Percentiles rank a stretch among this genome's conserved stretches.
These are phyloP conservation scores for Dascillus cervinus DNA, from an alignment of 2,888 invertebrate genomes.

Conservation along the genomic window DNA sequence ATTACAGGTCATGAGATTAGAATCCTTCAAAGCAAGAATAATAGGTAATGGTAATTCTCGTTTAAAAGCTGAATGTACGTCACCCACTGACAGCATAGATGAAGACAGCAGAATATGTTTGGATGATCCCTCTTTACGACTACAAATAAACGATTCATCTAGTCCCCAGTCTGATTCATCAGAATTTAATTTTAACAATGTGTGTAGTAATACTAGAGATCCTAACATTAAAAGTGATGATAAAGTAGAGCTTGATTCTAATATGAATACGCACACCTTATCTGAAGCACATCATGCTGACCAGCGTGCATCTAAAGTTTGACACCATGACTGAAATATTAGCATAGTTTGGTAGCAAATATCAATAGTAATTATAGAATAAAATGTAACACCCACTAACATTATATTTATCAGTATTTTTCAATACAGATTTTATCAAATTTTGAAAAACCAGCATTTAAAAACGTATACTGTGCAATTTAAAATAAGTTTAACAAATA, in stretches of 20 bases:
- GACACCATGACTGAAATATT: slow-evolving; percentile 20
- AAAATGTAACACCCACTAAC: too few species aligned
- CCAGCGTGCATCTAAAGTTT: slow-evolving; percentile 19
- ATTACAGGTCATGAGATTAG: slow-evolving; percentile 64
- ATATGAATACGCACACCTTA: slow-evolving; percentile 29
- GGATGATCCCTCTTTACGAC: slow-evolving; percentile 38
- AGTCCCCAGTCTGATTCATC: slow-evolving; percentile 27
- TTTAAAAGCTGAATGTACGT: slow-evolving; percentile 31
- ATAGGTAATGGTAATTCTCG: slow-evolving; percentile 40
- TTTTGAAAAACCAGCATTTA: too few species aligned
- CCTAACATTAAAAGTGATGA: slow-evolving; percentile 13
- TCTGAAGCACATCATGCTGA: slow-evolving; percentile 17
- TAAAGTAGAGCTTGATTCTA: slow-evolving; percentile 27
- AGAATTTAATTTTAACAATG: slow-evolving; percentile 23
- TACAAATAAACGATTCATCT: slow-evolving; percentile 29
- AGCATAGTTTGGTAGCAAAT: too few species aligned
- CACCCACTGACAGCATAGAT: slow-evolving; percentile 37
- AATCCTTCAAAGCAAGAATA: slow-evolving; percentile 55
- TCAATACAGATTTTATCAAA: too few species aligned
- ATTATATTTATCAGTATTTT: too few species aligned
- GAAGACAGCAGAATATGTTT: slow-evolving; percentile 35
- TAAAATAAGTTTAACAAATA: too few species aligned
- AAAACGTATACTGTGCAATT: too few species aligned
- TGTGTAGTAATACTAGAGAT: slow-evolving; percentile 10
- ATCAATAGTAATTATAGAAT: too few species aligned